Conservation (phyloP, 2,888 invertebrate genomes). For the Melanchra persicariae region DNA sequence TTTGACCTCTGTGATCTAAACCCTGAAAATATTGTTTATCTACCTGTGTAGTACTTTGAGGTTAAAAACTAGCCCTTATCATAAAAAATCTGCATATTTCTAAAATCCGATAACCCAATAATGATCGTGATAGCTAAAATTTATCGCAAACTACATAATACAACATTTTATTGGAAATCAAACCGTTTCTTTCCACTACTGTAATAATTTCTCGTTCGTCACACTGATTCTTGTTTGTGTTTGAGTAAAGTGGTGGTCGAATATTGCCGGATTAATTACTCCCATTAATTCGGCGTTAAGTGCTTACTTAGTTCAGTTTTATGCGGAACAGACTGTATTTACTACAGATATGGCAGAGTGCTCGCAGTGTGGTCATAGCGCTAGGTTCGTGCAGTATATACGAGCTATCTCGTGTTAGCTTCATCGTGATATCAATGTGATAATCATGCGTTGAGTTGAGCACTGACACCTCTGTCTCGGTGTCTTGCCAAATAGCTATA, state of each 20-base stretch:
- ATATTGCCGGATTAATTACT: slow-evolving; percentile 60
- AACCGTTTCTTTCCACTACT: slow-evolving; percentile 15
- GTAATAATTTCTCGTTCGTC: slow-evolving; percentile 32
- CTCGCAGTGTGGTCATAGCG: slow-evolving; percentile 40
- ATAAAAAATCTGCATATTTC: neutral
- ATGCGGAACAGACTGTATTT: slow-evolving; percentile 61
- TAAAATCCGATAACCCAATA: neutral
- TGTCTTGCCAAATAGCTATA: neutral
- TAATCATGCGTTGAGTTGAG: slow-evolving; percentile 33
- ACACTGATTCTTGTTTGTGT: slow-evolving; percentile 43
- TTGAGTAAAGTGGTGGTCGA: slow-evolving; percentile 43
- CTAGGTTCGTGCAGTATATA: slow-evolving; percentile 38
- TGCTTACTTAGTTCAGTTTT: slow-evolving; percentile 58
- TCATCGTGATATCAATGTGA: slow-evolving; percentile 28
- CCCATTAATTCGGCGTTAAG: slow-evolving; percentile 62
- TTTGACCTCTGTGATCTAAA: neutral
- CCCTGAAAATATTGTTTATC: neutral
- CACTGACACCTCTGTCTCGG: slow-evolving; percentile 10
- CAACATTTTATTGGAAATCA: slow-evolving; percentile 8
- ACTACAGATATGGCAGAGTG: slow-evolving; percentile 42
- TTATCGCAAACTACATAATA: neutral
- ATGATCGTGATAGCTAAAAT: neutral
- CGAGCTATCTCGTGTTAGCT: slow-evolving; percentile 18
- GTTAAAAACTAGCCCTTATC: neutral
- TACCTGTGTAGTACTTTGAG: neutral